Evolutionary conservation across 2,113 vertebrate species (phyloP).

Genomic region (Ceyx melanurus): DNA sequence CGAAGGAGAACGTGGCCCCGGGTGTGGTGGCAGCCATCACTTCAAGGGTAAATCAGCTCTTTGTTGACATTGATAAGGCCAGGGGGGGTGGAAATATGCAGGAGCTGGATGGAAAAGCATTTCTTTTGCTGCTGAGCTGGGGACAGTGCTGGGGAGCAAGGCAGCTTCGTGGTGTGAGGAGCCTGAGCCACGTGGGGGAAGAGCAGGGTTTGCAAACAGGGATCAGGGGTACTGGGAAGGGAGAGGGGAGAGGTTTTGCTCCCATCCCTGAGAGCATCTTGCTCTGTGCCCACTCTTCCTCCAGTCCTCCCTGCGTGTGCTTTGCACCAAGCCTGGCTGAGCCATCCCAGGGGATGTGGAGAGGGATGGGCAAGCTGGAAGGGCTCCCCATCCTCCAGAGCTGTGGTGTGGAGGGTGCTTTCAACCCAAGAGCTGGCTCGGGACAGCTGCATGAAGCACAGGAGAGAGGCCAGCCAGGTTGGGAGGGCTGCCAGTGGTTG

Average conservation of each 20-base stretch:
- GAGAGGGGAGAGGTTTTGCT: background rate
- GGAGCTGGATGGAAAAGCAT: background rate
- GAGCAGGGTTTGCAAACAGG: background rate
- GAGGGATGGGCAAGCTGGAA: background rate
- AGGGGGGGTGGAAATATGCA: background rate
- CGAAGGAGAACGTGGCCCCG: constrained; percentile 53
- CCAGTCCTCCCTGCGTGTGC: accelerated
- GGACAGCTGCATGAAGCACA: background rate
- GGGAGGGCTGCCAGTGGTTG: background rate
- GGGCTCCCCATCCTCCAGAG: background rate
- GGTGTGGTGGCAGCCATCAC: constrained; percentile 59
- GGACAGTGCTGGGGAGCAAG: background rate
- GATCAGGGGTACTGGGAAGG: background rate
- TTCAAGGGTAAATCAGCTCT: constrained; percentile 69
- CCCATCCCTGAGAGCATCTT: background rate
- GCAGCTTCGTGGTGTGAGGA: background rate
- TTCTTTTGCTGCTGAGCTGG: background rate
- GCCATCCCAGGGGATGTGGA: accelerated
- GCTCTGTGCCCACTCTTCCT: background rate
- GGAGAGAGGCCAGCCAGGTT: background rate
- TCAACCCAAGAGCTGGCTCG: background rate
- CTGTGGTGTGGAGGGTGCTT: background rate
- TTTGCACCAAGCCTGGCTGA: background rate
- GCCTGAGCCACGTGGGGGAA: accelerated
- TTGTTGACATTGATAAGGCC: background rate